Evolutionary conservation across 2,797 vertebrate genomes (phyloP), one percentile per base, ranked within the genome.

Genomic region (Eospalax fontanierii): DNA sequence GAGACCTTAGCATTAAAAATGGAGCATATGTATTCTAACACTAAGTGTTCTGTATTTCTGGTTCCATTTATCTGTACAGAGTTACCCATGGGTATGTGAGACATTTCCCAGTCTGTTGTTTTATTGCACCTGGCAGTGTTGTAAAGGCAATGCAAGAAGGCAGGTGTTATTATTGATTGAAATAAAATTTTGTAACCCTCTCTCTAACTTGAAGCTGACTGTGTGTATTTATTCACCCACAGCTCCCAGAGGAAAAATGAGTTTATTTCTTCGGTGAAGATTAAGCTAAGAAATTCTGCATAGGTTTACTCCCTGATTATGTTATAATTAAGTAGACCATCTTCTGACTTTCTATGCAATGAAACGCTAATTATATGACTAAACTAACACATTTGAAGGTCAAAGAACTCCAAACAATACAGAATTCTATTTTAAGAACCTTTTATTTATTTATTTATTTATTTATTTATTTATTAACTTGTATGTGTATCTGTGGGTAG

Each of bases 91-190:
- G 87, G 81, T n/a, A 66, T 70, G 40, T 24, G 86, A 87, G 68
- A 50, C 93, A 93, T 87, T 96, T 71, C 33, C 75, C 68, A 50
- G 46, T 70, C 90, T 87, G 40, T 82, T 92, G 50, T 89, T 92
- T 95, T 89, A 57, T 93, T 95, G 63, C 33, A 88, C 15, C 83
- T 95, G 95, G 93, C 89, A 79, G 73, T 78, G 46, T 88, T 96
- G 95, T 90, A 87, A 74, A 97, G 66, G 93, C 86, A 81, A 2
- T 86, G 68, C 83, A 89, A 33, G 63, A 81, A 71, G 94, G 91
- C 94, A 96, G 84, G 89, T 88, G 87, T 84, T 85, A 61, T 96
- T 96, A 92, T 89, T 92, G 93, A 96, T 91, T 87, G 82, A 91
- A 95, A 87, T 96, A 83, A 95, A 95, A 82, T 26, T 95, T 85